phyloP scores from a whole-genome alignment of 2,113 vertebrate species.

The Upupa epops region DNA sequence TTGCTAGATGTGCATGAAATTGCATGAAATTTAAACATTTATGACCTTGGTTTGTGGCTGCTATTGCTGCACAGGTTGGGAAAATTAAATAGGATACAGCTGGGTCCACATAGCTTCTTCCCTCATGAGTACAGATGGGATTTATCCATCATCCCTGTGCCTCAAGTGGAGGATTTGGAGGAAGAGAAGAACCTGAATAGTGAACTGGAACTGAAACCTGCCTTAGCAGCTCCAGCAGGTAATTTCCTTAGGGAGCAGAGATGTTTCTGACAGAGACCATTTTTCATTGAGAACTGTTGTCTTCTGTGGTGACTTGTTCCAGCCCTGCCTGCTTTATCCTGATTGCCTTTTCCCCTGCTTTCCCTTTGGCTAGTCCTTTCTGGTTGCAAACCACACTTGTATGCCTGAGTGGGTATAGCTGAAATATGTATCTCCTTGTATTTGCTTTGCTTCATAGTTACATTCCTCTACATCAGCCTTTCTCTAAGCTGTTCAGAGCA shows the following conservation, averaged over 20 bases:
- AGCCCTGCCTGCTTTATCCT: background rate
- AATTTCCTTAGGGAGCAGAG: background rate
- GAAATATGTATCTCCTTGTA: background rate
- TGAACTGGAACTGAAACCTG: background rate
- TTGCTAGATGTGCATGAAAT: constrained; percentile 24
- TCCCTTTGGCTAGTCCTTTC: background rate
- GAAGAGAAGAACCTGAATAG: background rate
- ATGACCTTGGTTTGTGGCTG: background rate
- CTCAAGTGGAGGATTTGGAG: background rate
- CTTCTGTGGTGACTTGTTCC: background rate
- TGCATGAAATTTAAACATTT: constrained; percentile 21
- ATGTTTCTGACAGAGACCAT: background rate
- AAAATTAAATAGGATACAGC: constrained; percentile 2
- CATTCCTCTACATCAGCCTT: background rate
- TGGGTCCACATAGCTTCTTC: background rate
- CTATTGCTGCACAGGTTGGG: background rate
- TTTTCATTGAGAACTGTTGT: background rate
- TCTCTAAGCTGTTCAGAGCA: background rate
- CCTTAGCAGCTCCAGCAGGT: background rate
- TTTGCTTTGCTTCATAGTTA: background rate
- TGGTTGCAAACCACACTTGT: background rate
- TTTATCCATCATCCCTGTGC: background rate
- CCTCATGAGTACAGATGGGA: background rate
- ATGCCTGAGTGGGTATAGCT: background rate
- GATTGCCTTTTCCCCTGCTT: background rate